These are phyloP conservation scores for Aphis craccivora DNA, from an alignment of 1,140 invertebrate genomes.

Conservation along the genomic window DNA sequence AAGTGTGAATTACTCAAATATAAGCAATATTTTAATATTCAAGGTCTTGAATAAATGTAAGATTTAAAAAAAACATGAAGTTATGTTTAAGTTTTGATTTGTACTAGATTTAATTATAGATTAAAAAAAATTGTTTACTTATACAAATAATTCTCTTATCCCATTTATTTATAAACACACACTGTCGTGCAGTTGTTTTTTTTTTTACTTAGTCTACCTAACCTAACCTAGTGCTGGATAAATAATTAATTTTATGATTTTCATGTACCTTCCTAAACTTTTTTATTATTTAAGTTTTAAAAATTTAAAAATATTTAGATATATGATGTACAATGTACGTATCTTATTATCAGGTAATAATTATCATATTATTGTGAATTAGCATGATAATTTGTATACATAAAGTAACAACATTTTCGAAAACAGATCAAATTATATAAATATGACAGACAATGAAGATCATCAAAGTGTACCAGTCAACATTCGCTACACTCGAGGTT, in stretches of 20 bases:
- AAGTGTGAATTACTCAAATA: background rate
- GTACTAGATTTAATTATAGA: background rate
- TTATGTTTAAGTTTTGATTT: background rate
- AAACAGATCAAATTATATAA: constrained; percentile 33
- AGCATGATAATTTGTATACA: background rate
- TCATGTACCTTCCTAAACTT: background rate
- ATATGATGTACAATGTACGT: background rate
- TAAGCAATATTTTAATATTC: background rate
- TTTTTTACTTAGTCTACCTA: too few relatives aligned
- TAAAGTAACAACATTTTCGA: constrained; percentile 16
- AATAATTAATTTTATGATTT: background rate
- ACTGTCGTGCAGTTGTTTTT: too few relatives aligned
- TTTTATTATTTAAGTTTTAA: background rate
- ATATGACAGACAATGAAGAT: constrained; percentile 45
- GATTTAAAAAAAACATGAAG: background rate
- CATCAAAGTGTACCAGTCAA: constrained; percentile 42
- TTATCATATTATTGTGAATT: background rate
- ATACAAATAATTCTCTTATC: background rate
- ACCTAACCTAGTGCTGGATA: too few relatives aligned
- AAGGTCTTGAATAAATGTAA: background rate
- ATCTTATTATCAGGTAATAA: background rate
- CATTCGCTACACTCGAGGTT: constrained; percentile 50
- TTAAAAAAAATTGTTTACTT: background rate
- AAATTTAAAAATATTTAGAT: background rate
- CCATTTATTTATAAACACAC: background rate